Evolutionary conservation across 1,140 invertebrate genomes (phyloP), one percentile per base, ranked within the genome.

Genomic region (Adoxophyes honmai): DNA sequence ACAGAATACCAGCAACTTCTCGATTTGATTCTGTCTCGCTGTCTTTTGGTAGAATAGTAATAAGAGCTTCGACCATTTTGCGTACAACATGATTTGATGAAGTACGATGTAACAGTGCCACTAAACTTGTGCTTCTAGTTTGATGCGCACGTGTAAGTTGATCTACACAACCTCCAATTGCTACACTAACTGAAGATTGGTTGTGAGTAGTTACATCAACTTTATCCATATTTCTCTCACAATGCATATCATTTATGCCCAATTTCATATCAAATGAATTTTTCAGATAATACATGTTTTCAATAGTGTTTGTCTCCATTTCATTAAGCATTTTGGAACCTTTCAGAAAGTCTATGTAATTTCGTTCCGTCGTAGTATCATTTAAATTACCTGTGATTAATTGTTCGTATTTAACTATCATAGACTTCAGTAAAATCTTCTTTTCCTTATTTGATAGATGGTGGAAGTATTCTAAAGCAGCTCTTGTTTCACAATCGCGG

Each of bases 301-400:
- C 81, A 52, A 87, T 62, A 38, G 68, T 60, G 35, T 55, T 73
- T 21, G 83, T 74, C 67, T 83, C 52, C 58, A 66, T 60, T 5
- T 69, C 59, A 64, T 70, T 59, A 35, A 86, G 37, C 44, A 69
- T 63, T 38, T 74, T 55, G 11, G 75, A 78, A 34, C 79, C 81
- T 70, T 86, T 86, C 18, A 88, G 57, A 37, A 88, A 86, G 62
- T 88, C 86, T 52, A 86, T 61, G 59, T 86, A 87, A 63, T 84
- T 86, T 58, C 72, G 80, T 76, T 87, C 83, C 14, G 77, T 51
- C 18, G 52, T 56, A 11, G 58, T 39, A 64, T 78, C 69, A 52
- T 39, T 62, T 21, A 18, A 55, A 38, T 36, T 54, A 33, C 73
- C 62, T 34, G 48, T 78, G 34, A 86, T 73, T 35, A 87, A 73